Evolutionary conservation across 1,140 invertebrate species (phyloP), one percentile per base, ranked within the genome.

Genomic region (Rhizoglyphus robini): DNA sequence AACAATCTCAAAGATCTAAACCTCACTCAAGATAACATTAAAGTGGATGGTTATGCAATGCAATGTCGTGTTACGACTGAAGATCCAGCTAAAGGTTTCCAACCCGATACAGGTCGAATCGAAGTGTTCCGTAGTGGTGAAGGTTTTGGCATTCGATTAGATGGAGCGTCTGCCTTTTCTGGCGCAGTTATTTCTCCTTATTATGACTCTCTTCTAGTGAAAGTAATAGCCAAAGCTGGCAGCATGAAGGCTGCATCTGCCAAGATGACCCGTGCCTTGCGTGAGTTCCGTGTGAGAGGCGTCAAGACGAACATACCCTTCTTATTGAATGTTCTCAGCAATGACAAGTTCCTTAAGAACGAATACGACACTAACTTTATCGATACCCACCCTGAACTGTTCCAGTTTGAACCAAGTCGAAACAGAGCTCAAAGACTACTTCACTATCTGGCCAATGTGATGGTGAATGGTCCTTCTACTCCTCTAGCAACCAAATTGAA

Each of bases 291-390:
- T 70, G 96, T 99, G 62, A 83, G 96, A 69, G 96, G 96, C 20
- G 96, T 99, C 0, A 99, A 99, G 82, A 99, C 96, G 0, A 99
- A 99, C 78, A 97, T 98, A 76, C 96, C 96, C 2, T 99, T 99
- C 77, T 75, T 99, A 5, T 76, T 99, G 59, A 99, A 99, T 76
- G 96, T 99, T 1, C 74, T 99, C 18, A 86, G 96, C 70, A 93
- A 99, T 79, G 88, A 96, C 74, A 92, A 94, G 75, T 99, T 99
- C 79, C 76, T 96, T 25, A 90, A 88, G 72, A 96, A 89, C 65
- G 82, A 86, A 3, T 85, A 98, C 0, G 95, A 99, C 75, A 99
- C 96, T 0, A 88, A 94, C 75, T 99, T 99, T 76, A 99, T 99
- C 68, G 96, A 99, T 76, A 93, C 98, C 73, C 85, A 99, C 76